A percentile compares a stretch with the other conserved stretches of the same genome.
Conservation (phyloP, 2,113 vertebrate genomes). For the Solea solea region DNA sequence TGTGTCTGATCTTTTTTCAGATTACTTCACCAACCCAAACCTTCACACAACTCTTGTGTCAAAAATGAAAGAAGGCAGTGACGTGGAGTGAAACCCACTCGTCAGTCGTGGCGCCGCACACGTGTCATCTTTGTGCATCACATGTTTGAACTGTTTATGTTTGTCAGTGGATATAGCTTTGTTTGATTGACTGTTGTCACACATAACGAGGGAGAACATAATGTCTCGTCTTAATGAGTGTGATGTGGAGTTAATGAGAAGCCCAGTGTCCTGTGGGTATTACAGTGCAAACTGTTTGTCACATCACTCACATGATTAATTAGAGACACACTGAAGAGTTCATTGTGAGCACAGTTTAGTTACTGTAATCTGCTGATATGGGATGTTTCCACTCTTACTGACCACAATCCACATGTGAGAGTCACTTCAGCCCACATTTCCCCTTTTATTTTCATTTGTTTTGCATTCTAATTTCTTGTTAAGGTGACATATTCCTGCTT, state of each 20-base stretch:
- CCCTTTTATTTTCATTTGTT: too few species aligned
- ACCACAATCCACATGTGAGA: neutral
- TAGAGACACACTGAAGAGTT: neutral
- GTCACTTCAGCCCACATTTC: too few species aligned
- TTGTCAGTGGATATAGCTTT: neutral
- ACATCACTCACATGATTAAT: neutral
- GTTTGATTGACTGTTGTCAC: neutral
- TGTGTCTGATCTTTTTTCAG: conserved; percentile 54
- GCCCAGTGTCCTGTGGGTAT: conserved; percentile 24
- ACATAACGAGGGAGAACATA: neutral
- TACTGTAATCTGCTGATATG: neutral
- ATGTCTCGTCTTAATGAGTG: conserved; percentile 11
- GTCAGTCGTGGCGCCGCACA: neutral
- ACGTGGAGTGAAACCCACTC: conserved; percentile 36
- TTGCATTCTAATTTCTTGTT: too few species aligned
- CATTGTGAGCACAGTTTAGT: neutral
- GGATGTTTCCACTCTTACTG: neutral
- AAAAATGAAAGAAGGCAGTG: conserved; percentile 41
- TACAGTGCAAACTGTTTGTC: conserved; percentile 11
- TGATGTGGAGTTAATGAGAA: conserved; percentile 29
- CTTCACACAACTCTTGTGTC: conserved; percentile 41
- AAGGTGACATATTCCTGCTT: too few species aligned
- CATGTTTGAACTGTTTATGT: neutral
- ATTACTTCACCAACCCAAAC: conserved; percentile 77
- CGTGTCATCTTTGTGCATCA: neutral